phyloP scores from a whole-genome alignment of 2,113 vertebrate species.

The Micromys minutus region DNA sequence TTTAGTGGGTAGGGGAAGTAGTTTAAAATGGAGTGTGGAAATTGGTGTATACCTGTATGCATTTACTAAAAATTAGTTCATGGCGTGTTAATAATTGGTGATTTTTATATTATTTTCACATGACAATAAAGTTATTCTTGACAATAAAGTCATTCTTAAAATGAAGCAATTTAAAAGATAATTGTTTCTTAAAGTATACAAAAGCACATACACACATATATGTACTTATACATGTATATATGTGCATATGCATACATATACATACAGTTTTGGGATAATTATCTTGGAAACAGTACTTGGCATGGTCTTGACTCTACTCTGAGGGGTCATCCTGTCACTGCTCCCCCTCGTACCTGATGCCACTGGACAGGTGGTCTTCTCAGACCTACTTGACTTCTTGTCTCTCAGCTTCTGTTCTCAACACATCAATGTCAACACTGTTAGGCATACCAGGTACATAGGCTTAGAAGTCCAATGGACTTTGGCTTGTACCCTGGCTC shows the following conservation, averaged over 20 bases:
- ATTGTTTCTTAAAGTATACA: constrained; percentile 12
- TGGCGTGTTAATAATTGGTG: neutral
- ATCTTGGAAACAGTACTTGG: neutral
- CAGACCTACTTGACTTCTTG: neutral
- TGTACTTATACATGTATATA: too few relatives aligned
- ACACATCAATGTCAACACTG: neutral
- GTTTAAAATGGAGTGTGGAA: neutral
- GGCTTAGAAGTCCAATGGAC: neutral
- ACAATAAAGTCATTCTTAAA: constrained; percentile 4
- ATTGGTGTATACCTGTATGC: neutral
- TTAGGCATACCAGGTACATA: neutral
- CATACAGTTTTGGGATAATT: neutral
- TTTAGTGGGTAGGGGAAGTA: neutral
- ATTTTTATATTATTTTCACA: neutral
- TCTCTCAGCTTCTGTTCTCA: neutral
- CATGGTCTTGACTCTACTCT: neutral
- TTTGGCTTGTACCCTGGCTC: neutral
- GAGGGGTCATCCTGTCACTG: neutral
- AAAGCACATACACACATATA: neutral
- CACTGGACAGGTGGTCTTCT: neutral
- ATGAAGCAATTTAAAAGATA: constrained; percentile 43
- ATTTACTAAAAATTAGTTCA: constrained; percentile 32
- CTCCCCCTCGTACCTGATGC: neutral
- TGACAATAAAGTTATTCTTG: neutral
- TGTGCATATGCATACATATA: too few relatives aligned